These are phyloP conservation scores for Pipistrellus kuhlii DNA, from an alignment of 2,797 vertebrate species.

Conservation along the genomic window DNA sequence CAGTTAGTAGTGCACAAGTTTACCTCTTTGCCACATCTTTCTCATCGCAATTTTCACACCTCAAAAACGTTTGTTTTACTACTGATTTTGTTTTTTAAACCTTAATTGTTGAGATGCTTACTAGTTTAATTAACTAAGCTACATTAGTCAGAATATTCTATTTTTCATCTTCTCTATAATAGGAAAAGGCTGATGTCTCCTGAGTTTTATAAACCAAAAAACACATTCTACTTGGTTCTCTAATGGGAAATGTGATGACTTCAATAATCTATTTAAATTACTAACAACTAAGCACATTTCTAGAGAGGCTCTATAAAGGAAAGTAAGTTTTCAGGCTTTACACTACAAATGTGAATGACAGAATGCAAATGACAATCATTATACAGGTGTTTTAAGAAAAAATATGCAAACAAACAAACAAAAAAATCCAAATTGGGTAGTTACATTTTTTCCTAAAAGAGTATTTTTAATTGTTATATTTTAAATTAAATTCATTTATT, in stretches of 20 bases:
- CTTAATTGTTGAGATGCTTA: not conserved
- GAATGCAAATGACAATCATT: not conserved
- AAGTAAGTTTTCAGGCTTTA: not conserved
- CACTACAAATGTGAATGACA: not conserved
- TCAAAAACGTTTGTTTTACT: not conserved
- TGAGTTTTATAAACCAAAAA: not conserved
- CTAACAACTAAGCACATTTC: not conserved
- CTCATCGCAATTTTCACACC: not conserved
- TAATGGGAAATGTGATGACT: not conserved
- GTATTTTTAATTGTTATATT: slow-evolving; percentile 1
- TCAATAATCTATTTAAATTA: not conserved
- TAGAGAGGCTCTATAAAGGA: not conserved
- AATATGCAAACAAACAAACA: not conserved
- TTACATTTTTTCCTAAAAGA: not conserved
- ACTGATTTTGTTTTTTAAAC: not conserved
- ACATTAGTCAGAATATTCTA: not conserved
- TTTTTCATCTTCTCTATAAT: not conserved
- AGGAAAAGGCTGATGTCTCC: not conserved
- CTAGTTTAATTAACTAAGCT: not conserved
- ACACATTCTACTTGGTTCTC: not conserved
- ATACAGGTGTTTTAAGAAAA: not conserved
- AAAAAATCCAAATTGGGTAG: not conserved
- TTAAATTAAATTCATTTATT: slow-evolving; percentile 11
- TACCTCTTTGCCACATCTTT: not conserved
- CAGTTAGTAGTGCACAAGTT: not conserved